These are phyloP conservation scores for Pheucticus melanocephalus DNA, from an alignment of 2,113 vertebrate genomes.

Conservation along the genomic window DNA sequence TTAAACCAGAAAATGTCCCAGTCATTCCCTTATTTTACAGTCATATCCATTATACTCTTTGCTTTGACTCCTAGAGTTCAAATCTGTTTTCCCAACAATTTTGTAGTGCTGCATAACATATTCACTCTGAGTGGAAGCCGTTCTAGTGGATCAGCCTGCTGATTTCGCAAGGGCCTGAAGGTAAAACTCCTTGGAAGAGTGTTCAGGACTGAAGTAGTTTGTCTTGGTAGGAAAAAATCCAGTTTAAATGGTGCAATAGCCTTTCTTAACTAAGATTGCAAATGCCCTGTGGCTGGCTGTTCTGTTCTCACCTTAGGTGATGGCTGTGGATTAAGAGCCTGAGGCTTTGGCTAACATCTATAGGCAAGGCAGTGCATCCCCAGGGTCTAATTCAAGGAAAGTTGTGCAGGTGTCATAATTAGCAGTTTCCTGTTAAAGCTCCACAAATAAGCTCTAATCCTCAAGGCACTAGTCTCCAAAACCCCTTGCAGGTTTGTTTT, in stretches of 20 bases:
- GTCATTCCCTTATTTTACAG: neutral
- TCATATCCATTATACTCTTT: neutral
- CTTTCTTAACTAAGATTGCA: conserved; percentile 17
- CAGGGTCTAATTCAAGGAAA: conserved; percentile 48
- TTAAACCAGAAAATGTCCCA: neutral
- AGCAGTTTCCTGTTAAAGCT: conserved; percentile 70
- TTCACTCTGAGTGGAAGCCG: neutral
- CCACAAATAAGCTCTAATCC: conserved; percentile 66
- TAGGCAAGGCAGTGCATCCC: conserved; percentile 42
- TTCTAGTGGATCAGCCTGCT: neutral
- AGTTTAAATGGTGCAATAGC: neutral
- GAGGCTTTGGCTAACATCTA: conserved; percentile 44
- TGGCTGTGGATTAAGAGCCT: neutral
- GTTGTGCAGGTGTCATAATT: conserved; percentile 73
- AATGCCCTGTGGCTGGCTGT: conserved; percentile 22
- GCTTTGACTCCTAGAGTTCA: neutral
- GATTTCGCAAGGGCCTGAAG: neutral
- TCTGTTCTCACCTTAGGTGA: conserved; percentile 19
- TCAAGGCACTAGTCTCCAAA: conserved; percentile 58
- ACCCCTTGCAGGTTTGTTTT: conserved; percentile 62
- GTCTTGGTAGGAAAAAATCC: neutral
- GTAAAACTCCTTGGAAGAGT: neutral
- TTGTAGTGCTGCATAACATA: neutral
- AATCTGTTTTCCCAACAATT: neutral
- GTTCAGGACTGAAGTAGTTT: neutral